Conservation (phyloP, 2,113 vertebrate genomes). For the Cyprinus carpio region DNA sequence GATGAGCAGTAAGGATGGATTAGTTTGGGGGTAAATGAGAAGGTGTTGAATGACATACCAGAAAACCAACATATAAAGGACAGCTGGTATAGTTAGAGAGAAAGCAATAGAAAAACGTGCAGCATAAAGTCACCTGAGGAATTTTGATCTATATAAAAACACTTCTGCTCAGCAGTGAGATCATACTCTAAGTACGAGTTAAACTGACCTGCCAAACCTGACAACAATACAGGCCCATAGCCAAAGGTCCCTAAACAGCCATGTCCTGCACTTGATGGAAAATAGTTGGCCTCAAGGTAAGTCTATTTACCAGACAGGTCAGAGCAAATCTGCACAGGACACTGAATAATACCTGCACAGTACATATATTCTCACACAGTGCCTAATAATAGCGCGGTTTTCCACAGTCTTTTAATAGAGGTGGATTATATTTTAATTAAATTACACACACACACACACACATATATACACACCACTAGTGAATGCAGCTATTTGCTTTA, state of each 20-base stretch:
- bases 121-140: background rate
- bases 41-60: constrained; percentile 39
- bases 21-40: constrained; percentile 35
- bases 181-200: constrained; percentile 41
- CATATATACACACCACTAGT: background rate
- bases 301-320: constrained; percentile 51
- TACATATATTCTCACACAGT: constrained; percentile 28
- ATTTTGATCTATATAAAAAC: constrained; percentile 4
- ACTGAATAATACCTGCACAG: constrained; percentile 49
- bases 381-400: constrained; percentile 45
- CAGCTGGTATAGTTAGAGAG: background rate
- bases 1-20: constrained; percentile 5
- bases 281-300: constrained; percentile 36
- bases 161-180: constrained; percentile 14
- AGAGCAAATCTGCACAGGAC: constrained; percentile 49
- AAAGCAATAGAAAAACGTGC: background rate
- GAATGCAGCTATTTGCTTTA: background rate
- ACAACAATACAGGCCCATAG: constrained; percentile 25
- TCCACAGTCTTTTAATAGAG: background rate
- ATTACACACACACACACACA: background rate
- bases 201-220: constrained; percentile 1
- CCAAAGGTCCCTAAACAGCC: constrained; percentile 11
- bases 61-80: background rate
- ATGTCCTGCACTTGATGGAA: constrained; percentile 34
- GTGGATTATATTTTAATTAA: background rate